Conservation (phyloP, 2,888 invertebrate species). For the Achlya flavicornis region DNA sequence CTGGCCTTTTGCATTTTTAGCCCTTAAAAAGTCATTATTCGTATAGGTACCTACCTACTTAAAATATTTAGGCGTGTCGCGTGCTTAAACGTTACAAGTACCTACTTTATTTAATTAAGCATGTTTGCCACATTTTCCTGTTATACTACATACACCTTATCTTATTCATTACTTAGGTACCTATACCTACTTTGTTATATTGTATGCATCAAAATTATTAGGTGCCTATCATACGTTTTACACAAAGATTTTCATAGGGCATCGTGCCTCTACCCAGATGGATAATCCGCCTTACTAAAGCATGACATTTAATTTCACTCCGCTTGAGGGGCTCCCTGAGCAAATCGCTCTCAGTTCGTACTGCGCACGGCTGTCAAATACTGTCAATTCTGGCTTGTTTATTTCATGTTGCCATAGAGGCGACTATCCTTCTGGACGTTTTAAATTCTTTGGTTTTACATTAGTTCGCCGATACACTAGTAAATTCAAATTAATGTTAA, state of each 20-base stretch:
- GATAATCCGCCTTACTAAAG: too few species aligned
- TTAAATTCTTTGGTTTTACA: too few species aligned
- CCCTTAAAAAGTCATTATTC: constrained; percentile 28
- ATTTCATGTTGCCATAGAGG: too few species aligned
- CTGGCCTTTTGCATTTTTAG: constrained; percentile 31
- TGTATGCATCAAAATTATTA: neutral
- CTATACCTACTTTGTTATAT: neutral
- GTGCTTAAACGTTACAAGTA: neutral
- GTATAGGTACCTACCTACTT: constrained; percentile 23
- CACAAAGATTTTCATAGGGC: too few species aligned
- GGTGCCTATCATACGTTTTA: neutral
- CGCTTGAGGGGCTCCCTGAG: too few species aligned
- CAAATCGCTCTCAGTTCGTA: too few species aligned
- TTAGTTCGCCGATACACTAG: neutral
- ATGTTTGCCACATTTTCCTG: neutral
- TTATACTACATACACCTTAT: neutral
- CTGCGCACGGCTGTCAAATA: too few species aligned
- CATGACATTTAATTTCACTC: too few species aligned
- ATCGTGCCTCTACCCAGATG: too few species aligned
- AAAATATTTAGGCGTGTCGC: constrained; percentile 26
- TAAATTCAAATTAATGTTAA: neutral
- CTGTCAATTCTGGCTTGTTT: too few species aligned
- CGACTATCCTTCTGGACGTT: too few species aligned
- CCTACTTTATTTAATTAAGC: neutral
- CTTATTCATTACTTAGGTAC: neutral